Percentiles rank a stretch among this genome's conserved stretches.
These are phyloP conservation scores for Zootoca vivipara DNA, from an alignment of 2,113 vertebrate species.

Conservation along the genomic window DNA sequence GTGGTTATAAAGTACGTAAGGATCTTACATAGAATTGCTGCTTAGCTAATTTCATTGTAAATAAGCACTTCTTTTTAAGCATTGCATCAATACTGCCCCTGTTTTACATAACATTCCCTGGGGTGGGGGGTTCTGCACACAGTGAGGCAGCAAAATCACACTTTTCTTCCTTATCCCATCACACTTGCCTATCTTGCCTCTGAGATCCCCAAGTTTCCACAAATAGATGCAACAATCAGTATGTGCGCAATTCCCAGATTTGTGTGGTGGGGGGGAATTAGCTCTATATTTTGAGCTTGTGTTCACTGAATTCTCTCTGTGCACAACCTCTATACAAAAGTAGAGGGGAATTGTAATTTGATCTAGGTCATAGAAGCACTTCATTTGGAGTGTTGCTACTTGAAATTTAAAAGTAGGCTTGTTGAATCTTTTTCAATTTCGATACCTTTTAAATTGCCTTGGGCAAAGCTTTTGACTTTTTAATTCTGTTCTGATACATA, in stretches of 20 bases:
- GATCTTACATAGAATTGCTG: too few relatives aligned
- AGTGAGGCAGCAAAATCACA: not conserved
- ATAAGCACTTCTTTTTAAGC: not conserved
- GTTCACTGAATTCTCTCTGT: not conserved
- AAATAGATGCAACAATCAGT: not conserved
- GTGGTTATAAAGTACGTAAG: too few relatives aligned
- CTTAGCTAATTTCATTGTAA: not conserved
- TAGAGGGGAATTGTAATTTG: not conserved
- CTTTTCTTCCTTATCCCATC: not conserved
- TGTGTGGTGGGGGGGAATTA: not conserved
- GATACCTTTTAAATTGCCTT: conserved; percentile 3
- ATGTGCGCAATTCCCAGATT: not conserved
- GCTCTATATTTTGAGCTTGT: not conserved
- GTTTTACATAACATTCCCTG: not conserved
- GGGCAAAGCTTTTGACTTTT: not conserved
- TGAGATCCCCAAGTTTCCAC: not conserved
- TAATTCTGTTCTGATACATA: conserved; percentile 65
- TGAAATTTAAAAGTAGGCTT: not conserved
- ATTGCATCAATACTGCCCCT: not conserved
- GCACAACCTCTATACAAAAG: too few relatives aligned
- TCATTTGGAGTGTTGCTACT: not conserved
- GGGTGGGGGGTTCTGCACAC: not conserved
- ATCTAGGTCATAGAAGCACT: not conserved
- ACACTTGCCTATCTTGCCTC: not conserved
- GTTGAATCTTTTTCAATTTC: not conserved